Evolutionary conservation across 2,113 vertebrate genomes (phyloP), one percentile per base, ranked within the genome.

Genomic region (Sciurus niger): DNA sequence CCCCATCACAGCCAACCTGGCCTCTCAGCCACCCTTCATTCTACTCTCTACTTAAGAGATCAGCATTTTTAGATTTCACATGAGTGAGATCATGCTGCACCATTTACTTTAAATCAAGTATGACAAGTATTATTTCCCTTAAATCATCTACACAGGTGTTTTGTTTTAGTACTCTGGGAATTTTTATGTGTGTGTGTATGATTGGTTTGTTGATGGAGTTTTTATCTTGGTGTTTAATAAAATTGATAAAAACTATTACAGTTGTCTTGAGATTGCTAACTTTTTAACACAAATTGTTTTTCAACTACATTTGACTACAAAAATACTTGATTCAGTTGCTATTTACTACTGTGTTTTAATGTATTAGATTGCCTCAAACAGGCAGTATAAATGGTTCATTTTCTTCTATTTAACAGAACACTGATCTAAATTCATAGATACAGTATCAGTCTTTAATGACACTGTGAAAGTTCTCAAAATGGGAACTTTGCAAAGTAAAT

Each of bases 161-260:
- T 86, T 67, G 20, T 89, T 76, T 34, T 65, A 79, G 77, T 37
- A 40, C 40, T 79, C 51, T 53, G 18, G 20, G 13, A 4, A 14
- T 25, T 53, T 65, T 22, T 58, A n/a, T 34, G 10, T 58, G 20
- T 58, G n/a, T 65, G 25, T 40, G 4, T 40, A 48, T 53, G 32
- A 22, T 55, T 34, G 1, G 8, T 73, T 79, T 43, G 48, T 82
- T 72, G 32, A 6, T 96, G 46, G 65, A 58, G 40, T 32, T 92
- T 95, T 94, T 70, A 90, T 85, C 28, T 96, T 95, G 8, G 4
- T 76, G 25, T 83, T 90, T 90, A n/a, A 65, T 90, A 83, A 85
- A 70, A n/a, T 51, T 67, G 24, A 20, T 82, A 16, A 82, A 32
- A 8, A 12, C 16, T 94, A 0, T 72, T 46, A n/a, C 30, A 65